Evolutionary conservation across 2,113 vertebrate species (phyloP), one percentile per base, ranked within the genome.

Genomic region (Arenaria interpres): DNA sequence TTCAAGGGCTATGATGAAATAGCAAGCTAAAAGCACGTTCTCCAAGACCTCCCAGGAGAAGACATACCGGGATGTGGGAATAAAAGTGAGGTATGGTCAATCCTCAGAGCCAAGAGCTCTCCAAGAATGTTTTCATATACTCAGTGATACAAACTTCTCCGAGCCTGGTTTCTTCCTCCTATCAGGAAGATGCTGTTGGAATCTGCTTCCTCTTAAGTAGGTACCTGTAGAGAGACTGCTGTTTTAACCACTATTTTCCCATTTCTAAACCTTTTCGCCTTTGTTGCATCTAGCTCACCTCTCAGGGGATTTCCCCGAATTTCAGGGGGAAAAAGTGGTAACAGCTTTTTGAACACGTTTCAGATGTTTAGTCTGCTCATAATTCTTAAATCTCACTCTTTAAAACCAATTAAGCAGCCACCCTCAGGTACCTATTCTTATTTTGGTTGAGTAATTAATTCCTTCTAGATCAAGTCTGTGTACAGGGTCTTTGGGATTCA

Each of bases 281-380:
- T 51, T 80, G n/a, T 60, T 35, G 18, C 30, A 64, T 62, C 32
- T 87, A 83, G 35, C 15, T 87, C 14, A 85, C 14, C 9, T 83
- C 74, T 72, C 43, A 77, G 72, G 68, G 23, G 27, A 91, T 39
- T 48, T 91, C 39, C 27, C 33, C 56, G 33, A 35, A 57, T 84
- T 94, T 84, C 33, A 28, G 5, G 1, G 3, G 9, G 4, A 12
- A 27, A 19, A 56, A 10, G 4, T 2, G 1, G 1, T 32, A 85
- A 54, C 20, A 75, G 14, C 15, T 86, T 91, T 78, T 32, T 63
- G 7, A 89, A 68, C 8, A 37, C 10, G 5, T 83, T 82, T 94
- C 28, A 90, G 63, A 43, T 72, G 4, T 67, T 86, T 60, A 86
- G n/a, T 74, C 27, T 89, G 32, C 33, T 62, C 54, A 37, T n/a